phyloP scores from a whole-genome alignment of 2,113 vertebrate genomes.

The Myotis brandtii region DNA sequence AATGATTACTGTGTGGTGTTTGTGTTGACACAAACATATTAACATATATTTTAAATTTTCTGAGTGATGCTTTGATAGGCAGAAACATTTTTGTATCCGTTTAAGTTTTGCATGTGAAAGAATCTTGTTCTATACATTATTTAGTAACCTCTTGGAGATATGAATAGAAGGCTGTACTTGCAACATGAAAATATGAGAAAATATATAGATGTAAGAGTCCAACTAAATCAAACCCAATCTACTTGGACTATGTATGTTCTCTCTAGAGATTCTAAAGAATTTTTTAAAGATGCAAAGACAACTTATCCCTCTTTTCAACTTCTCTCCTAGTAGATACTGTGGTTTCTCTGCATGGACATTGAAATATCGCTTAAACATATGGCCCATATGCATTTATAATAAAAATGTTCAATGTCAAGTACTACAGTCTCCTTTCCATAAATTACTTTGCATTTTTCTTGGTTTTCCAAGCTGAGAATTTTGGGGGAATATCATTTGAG shows the following conservation, averaged over 20 bases:
- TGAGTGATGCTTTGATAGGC: not conserved
- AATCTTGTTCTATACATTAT: not conserved
- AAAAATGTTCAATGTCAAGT: conserved; percentile 75
- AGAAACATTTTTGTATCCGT: not conserved
- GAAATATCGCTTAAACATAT: conserved; percentile 63
- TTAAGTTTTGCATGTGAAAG: not conserved
- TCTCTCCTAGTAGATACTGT: conserved; percentile 59
- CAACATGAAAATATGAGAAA: conserved; percentile 40
- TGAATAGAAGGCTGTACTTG: not conserved
- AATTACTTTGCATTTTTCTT: conserved; percentile 67
- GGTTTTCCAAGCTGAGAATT: conserved; percentile 62
- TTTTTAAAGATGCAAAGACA: conserved; percentile 72
- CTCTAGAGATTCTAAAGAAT: conserved; percentile 65
- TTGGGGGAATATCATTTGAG: conserved; percentile 53
- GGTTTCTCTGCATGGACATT: conserved; percentile 56
- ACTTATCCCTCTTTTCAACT: conserved; percentile 67
- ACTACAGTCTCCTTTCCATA: conserved; percentile 54
- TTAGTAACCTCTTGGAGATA: not conserved
- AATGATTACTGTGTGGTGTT: not conserved
- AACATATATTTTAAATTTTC: not conserved
- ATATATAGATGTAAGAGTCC: not conserved
- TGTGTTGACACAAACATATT: not conserved
- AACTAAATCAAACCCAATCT: conserved; percentile 47
- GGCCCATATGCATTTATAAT: conserved; percentile 75
- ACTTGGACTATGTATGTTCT: not conserved